These are phyloP conservation scores for Philhelius pedissequus DNA, from an alignment of 2,888 invertebrate genomes.

Conservation along the genomic window DNA sequence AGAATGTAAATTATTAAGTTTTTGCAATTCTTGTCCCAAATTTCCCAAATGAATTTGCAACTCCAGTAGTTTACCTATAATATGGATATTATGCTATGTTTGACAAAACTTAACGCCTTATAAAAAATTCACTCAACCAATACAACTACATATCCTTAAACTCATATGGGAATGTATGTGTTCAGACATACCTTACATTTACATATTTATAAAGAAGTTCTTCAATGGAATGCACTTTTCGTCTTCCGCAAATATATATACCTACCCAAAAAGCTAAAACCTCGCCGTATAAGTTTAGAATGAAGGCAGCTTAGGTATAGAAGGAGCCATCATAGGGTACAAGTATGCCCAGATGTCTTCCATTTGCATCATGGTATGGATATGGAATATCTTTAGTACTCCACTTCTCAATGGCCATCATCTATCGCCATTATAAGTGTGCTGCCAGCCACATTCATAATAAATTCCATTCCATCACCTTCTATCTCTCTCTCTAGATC, in stretches of 20 bases:
- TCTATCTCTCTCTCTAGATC: background rate
- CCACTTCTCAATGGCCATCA: constrained; percentile 55
- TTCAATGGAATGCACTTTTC: constrained; percentile 51
- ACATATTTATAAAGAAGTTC: background rate
- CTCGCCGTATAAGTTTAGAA: background rate
- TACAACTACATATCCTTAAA: background rate
- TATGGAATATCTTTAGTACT: too few relatives aligned
- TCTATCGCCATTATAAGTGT: constrained; percentile 57
- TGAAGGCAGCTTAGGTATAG: too few relatives aligned
- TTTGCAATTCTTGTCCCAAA: background rate
- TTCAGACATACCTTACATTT: background rate
- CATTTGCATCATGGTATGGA: constrained; percentile 37
- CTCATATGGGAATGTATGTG: background rate
- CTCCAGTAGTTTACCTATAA: background rate
- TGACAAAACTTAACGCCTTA: constrained; percentile 41
- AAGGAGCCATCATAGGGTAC: background rate
- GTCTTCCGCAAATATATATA: constrained; percentile 19
- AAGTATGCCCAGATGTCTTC: constrained; percentile 55
- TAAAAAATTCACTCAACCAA: constrained; percentile 41
- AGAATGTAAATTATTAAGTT: constrained; percentile 28
- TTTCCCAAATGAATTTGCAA: constrained; percentile 43
- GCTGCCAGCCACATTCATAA: constrained; percentile 67
- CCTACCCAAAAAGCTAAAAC: constrained; percentile 16
- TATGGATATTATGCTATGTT: constrained; percentile 13
- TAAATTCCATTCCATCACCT: constrained; percentile 57